Percentiles rank a stretch among this genome's conserved stretches.
These are phyloP conservation scores for Erinaceus europaeus DNA, from an alignment of 2,113 vertebrate genomes.

Conservation along the genomic window DNA sequence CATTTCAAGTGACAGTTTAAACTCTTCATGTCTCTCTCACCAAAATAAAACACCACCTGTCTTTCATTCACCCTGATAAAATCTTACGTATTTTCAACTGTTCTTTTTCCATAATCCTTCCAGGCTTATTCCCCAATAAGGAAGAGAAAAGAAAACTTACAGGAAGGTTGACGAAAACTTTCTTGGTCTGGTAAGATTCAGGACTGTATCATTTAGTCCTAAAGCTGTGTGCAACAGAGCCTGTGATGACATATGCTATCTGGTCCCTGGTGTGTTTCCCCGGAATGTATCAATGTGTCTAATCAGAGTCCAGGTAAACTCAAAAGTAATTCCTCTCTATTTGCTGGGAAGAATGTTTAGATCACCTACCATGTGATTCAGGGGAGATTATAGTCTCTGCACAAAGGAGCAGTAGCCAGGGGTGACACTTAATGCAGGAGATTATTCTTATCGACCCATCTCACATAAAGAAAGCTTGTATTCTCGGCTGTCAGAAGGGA, in stretches of 20 bases:
- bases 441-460: slow-evolving; percentile 13
- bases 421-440: background rate
- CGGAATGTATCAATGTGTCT: slow-evolving; percentile 44
- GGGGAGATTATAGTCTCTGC: slow-evolving; percentile 12
- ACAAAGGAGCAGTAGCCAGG: background rate
- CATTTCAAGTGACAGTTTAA: background rate
- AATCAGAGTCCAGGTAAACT: slow-evolving; percentile 29
- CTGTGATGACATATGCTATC: background rate
- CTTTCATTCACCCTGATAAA: background rate
- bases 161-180: too few relatives aligned
- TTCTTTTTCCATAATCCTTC: background rate
- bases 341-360: slow-evolving; percentile 49
- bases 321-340: background rate
- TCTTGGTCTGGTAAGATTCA: background rate
- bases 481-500: slow-evolving; percentile 11
- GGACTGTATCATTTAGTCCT: background rate
- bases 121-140: background rate
- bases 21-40: background rate
- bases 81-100: background rate
- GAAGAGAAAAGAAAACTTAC: background rate
- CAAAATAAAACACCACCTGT: background rate
- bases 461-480: background rate
- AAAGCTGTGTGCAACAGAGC: background rate
- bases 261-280: background rate
- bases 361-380: slow-evolving; percentile 42